These are phyloP conservation scores for Proctacanthus coquilletti DNA, from an alignment of 1,140 invertebrate species.

Conservation along the genomic window DNA sequence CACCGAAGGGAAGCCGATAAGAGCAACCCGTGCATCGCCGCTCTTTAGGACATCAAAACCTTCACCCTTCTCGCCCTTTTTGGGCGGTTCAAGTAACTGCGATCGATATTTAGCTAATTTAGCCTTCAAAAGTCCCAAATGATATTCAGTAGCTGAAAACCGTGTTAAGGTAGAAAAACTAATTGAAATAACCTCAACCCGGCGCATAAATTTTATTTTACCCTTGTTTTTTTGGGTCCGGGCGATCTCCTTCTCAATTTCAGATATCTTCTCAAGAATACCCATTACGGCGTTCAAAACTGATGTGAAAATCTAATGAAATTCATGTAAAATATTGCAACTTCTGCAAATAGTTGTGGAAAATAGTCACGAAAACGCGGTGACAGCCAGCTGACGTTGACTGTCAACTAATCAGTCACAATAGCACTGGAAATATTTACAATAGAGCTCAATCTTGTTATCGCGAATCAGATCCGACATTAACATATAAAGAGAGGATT, in stretches of 20 bases:
- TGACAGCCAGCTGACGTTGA: not conserved
- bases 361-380: not conserved
- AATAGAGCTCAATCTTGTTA: no score
- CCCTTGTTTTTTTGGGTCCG: conserved; percentile 99
- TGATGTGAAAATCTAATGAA: not conserved
- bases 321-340: conserved; percentile 3
- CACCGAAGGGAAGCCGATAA: conserved; percentile 95
- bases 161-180: conserved; percentile 8
- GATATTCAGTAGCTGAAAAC: conserved; percentile 90
- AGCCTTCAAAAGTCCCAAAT: conserved; percentile 94
- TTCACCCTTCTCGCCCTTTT: conserved; percentile 94
- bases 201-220: no score
- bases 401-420: no score
- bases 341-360: not conserved
- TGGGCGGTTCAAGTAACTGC: conserved; percentile 86
- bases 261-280: conserved; percentile 93
- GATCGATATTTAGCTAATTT: conserved; percentile 96
- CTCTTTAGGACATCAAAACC: conserved; percentile 99
- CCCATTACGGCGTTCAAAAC: conserved; percentile 50
- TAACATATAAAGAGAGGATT: no score
- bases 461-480: no score
- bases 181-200: conserved; percentile 17
- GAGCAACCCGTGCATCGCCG: conserved; percentile 94
- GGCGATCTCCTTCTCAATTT: conserved; percentile 96
- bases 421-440: not conserved